Percentiles rank a stretch among this genome's conserved stretches.
phyloP scores from a whole-genome alignment of 2,888 invertebrate genomes.

The Cantharis flavilabris region DNA sequence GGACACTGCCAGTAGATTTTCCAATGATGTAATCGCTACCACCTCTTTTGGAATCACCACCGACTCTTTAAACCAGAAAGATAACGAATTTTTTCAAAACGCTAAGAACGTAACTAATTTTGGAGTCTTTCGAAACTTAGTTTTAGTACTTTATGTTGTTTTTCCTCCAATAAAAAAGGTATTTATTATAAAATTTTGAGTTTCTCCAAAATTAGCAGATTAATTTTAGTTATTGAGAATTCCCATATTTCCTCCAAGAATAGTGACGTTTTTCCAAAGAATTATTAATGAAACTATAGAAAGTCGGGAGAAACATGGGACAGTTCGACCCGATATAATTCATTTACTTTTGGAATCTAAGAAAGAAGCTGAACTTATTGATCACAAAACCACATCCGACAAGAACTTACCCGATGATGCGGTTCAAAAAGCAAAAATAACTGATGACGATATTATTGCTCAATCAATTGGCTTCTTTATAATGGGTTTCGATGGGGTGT shows the following conservation, averaged over 20 bases:
- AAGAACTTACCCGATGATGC: neutral
- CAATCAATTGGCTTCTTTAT: constrained; percentile 11
- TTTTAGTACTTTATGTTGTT: neutral
- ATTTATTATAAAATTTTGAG: neutral
- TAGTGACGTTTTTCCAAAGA: constrained; percentile 29
- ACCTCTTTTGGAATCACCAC: neutral
- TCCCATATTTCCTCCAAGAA: neutral
- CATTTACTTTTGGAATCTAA: constrained; percentile 26
- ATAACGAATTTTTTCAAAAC: neutral
- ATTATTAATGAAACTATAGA: constrained; percentile 33
- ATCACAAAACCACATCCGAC: neutral
- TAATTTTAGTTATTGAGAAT: constrained; percentile 10
- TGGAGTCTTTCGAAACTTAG: neutral
- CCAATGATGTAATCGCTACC: neutral
- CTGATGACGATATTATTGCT: constrained; percentile 13
- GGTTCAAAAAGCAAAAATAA: neutral
- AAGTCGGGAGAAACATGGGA: neutral
- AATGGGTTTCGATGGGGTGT: constrained; percentile 39
- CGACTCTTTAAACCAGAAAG: neutral
- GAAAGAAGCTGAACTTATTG: neutral
- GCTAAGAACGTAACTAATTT: neutral
- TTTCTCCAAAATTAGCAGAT: neutral
- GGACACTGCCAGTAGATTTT: neutral
- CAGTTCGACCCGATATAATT: constrained; percentile 19
- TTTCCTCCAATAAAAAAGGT: neutral